Evolutionary conservation across 2,888 invertebrate genomes (phyloP).

Genomic region (Schrankia costaestrigalis): DNA sequence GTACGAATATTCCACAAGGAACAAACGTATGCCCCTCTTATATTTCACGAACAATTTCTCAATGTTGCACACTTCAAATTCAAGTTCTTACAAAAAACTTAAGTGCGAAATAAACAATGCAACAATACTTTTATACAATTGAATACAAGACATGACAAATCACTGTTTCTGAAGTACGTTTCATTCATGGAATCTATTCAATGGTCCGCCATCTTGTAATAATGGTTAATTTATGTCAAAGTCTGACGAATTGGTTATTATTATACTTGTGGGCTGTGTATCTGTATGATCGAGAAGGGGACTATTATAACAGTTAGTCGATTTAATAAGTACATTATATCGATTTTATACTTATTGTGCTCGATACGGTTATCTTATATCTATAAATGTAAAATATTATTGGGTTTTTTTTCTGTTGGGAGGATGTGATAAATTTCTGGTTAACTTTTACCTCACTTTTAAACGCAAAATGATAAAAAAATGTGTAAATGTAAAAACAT

Average conservation of each 20-base stretch:
- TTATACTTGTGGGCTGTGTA: slow-evolving; percentile 36
- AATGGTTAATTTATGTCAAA: slow-evolving; percentile 51
- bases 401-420: no score
- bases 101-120: slow-evolving; percentile 22
- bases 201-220: slow-evolving; percentile 29
- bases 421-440: no score
- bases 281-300: slow-evolving; percentile 19
- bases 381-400: no score
- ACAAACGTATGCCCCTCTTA: no score
- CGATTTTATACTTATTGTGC: no score
- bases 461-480: no score
- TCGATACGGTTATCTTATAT: no score
- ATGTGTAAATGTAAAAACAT: no score
- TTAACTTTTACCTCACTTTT: no score
- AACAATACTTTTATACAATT: slow-evolving; percentile 30
- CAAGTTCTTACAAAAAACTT: slow-evolving; percentile 22
- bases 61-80: slow-evolving; percentile 30
- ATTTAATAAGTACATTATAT: slow-evolving; percentile 28
- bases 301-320: slow-evolving; percentile 24
- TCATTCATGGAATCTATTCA: slow-evolving; percentile 26
- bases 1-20: no score
- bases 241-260: slow-evolving; percentile 42
- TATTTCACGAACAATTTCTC: slow-evolving; percentile 30
- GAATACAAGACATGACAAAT: slow-evolving; percentile 45
- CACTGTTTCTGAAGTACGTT: slow-evolving; percentile 28